These are phyloP conservation scores for Myxocyprinus asiaticus DNA, from an alignment of 2,113 vertebrate genomes.

Conservation along the genomic window DNA sequence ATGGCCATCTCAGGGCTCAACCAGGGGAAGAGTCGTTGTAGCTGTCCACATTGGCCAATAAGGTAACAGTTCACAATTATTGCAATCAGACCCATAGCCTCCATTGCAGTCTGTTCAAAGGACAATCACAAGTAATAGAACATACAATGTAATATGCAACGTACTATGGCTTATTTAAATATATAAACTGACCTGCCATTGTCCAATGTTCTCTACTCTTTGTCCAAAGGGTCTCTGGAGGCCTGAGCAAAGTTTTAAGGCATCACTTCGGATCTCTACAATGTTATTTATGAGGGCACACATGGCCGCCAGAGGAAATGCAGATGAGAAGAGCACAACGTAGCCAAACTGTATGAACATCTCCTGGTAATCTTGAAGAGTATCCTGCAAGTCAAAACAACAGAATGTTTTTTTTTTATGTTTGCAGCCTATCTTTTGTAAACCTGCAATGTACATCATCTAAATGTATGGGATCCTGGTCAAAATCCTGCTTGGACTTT, in stretches of 20 bases:
- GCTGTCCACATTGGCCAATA: constrained; percentile 96
- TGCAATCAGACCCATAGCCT: constrained; percentile 91
- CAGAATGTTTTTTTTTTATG: neutral
- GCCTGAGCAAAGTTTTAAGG: constrained; percentile 93
- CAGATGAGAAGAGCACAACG: constrained; percentile 95
- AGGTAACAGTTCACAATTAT: constrained; percentile 97
- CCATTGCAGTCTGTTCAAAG: constrained; percentile 89
- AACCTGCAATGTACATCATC: neutral
- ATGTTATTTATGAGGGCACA: constrained; percentile 96
- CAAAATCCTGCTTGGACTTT: too few relatives aligned
- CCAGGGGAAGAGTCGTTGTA: constrained; percentile 93
- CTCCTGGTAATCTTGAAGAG: constrained; percentile 97
- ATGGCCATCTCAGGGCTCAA: constrained; percentile 94
- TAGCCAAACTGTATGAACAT: constrained; percentile 99
- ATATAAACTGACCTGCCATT: constrained; percentile 87
- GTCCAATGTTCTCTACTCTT: constrained; percentile 90
- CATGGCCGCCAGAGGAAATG: constrained; percentile 92
- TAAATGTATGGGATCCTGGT: too few relatives aligned
- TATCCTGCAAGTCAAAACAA: constrained; percentile 77
- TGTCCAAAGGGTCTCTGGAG: constrained; percentile 93
- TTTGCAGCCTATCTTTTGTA: neutral
- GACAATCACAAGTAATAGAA: neutral
- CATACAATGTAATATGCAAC: neutral
- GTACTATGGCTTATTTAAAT: neutral
- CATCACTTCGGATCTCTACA: constrained; percentile 95